Conservation (phyloP, 2,888 invertebrate genomes). For the Stenolophus ochropezus region DNA sequence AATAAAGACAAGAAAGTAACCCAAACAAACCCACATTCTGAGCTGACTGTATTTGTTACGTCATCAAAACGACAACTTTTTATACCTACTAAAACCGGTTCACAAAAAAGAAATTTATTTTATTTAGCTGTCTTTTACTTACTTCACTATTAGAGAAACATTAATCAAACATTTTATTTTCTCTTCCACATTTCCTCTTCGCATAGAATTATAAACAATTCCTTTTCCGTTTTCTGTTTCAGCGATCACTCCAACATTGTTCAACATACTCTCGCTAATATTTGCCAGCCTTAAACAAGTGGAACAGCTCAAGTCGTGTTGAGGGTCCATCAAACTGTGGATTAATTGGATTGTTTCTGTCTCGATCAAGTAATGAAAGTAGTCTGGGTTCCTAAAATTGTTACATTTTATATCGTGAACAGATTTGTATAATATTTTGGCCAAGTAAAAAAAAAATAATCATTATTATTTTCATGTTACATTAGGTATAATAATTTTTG, state of each 20-base stretch:
- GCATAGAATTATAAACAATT: slow-evolving; percentile 78
- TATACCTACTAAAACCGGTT: no score
- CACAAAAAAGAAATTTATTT: no score
- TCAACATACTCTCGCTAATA: slow-evolving; percentile 71
- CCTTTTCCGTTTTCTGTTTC: slow-evolving; percentile 81
- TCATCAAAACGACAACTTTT: no score
- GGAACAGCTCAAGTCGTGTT: slow-evolving; percentile 43
- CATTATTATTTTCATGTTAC: no score
- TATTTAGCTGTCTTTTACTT: slow-evolving; percentile 65
- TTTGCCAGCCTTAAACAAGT: slow-evolving; percentile 60
- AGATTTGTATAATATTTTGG: no score
- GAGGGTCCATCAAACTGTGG: slow-evolving; percentile 46
- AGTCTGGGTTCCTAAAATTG: slow-evolving; percentile 43
- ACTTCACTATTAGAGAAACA: slow-evolving; percentile 79
- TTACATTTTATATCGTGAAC: no score
- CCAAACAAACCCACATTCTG: no score
- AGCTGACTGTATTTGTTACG: no score
- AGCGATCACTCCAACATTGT: slow-evolving; percentile 74
- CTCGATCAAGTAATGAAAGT: slow-evolving; percentile 30
- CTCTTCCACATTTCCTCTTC: slow-evolving; percentile 73
- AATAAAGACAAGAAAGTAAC: no score
- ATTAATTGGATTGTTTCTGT: slow-evolving; percentile 20
- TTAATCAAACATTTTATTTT: slow-evolving; percentile 76
- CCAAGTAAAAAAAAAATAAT: no score
- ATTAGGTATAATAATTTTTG: no score